Conservation (phyloP, 2,888 invertebrate genomes). For the Fragum fragum region DNA sequence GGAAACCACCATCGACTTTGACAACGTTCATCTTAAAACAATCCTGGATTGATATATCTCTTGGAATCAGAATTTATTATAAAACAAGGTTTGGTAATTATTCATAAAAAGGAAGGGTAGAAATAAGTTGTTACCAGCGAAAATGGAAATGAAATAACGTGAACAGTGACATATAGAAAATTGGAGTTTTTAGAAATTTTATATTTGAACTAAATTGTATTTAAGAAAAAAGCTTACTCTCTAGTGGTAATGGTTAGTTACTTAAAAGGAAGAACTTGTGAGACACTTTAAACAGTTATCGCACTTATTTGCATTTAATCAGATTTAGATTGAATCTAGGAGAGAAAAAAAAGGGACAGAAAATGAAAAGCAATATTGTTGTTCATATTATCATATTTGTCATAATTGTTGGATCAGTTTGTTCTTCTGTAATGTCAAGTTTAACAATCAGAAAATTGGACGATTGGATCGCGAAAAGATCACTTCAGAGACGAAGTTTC, state of each 20-base stretch:
- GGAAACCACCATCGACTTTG: no score
- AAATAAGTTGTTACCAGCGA: no score
- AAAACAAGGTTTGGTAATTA: no score
- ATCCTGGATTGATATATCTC: no score
- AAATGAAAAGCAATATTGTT: neutral
- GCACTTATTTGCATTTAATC: neutral
- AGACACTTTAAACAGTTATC: no score
- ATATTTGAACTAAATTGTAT: no score
- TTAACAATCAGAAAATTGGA: conserved; percentile 35
- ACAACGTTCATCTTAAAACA: no score
- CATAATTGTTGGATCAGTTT: neutral
- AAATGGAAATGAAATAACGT: neutral
- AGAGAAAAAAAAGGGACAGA: neutral
- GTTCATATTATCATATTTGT: neutral
- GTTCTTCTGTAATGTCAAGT: neutral
- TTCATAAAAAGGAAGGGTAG: neutral
- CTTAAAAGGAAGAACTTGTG: neutral
- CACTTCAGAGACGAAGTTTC: conserved; percentile 49
- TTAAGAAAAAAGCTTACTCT: no score
- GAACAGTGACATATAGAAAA: no score
- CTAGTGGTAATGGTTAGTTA: neutral
- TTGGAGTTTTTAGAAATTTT: no score
- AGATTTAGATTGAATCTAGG: neutral
- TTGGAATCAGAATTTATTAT: no score
- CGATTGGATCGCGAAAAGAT: conserved; percentile 46